Conservation (phyloP, 2,888 invertebrate genomes). For the Drepana falcataria region DNA sequence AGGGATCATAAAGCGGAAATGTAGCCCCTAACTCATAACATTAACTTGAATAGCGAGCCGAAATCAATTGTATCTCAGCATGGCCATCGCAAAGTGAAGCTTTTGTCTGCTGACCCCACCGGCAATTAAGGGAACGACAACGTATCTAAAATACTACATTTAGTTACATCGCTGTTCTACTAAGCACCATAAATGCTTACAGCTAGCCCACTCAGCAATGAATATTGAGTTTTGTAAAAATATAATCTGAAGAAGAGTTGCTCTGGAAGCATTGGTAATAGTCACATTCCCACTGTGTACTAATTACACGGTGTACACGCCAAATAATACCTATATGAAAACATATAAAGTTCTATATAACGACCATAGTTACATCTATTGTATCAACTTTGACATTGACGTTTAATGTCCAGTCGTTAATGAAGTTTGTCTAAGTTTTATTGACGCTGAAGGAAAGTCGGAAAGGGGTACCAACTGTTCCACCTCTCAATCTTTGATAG, state of each 20-base stretch:
- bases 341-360: constrained; percentile 69
- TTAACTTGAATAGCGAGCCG: constrained; percentile 36
- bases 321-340: constrained; percentile 58
- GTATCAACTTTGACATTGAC: constrained; percentile 61
- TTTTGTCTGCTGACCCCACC: constrained; percentile 47
- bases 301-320: constrained; percentile 61
- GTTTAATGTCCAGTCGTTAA: constrained; percentile 56
- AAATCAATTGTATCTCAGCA: constrained; percentile 55
- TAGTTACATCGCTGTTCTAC: constrained; percentile 21
- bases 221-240: constrained; percentile 3
- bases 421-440: constrained; percentile 43
- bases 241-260: constrained; percentile 9
- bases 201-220: constrained; percentile 17
- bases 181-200: neutral
- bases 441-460: constrained; percentile 6
- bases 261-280: constrained; percentile 30
- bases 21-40: constrained; percentile 31
- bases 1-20: constrained; percentile 19
- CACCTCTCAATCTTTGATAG: no score
- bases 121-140: constrained; percentile 29
- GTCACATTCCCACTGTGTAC: constrained; percentile 49
- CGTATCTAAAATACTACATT: constrained; percentile 5
- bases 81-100: constrained; percentile 47
- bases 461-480: no score
- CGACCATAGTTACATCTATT: constrained; percentile 48